Conservation (phyloP, 1,140 invertebrate genomes). For the Papilio polytes region DNA sequence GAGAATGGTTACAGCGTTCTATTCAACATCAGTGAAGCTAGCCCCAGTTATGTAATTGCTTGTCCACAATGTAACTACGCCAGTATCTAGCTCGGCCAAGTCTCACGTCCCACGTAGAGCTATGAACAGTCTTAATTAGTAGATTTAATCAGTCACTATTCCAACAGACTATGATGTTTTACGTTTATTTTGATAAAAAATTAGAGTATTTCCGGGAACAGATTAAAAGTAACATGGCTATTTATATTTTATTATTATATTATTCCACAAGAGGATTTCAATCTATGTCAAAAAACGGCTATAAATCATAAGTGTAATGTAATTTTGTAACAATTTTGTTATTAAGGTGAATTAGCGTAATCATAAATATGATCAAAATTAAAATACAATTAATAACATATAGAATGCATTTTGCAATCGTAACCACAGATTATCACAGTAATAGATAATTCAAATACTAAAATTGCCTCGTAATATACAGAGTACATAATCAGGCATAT, state of each 20-base stretch:
- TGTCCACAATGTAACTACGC: not conserved
- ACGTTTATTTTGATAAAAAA: not conserved
- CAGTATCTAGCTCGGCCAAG: not conserved
- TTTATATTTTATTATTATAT: too few species aligned
- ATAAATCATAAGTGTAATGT: too few species aligned
- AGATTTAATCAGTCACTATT: constrained; percentile 1
- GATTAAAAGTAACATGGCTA: not conserved
- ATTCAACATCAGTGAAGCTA: not conserved
- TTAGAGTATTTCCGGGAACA: not conserved
- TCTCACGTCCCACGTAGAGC: not conserved
- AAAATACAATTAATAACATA: not conserved
- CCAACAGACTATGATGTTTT: not conserved
- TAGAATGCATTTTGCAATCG: not conserved
- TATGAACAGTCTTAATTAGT: constrained; percentile 4
- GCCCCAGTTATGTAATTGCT: not conserved
- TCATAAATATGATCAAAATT: not conserved
- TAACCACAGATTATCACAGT: not conserved
- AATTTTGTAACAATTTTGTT: too few species aligned
- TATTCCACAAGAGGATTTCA: not conserved
- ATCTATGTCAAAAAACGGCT: too few species aligned
- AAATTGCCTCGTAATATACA: not conserved
- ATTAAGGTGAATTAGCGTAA: too few species aligned
- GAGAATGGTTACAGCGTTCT: too few species aligned
- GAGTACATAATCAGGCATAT: not conserved
- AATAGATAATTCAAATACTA: not conserved